phyloP scores from a whole-genome alignment of 2,888 invertebrate species.

The Strigamia maritima region DNA sequence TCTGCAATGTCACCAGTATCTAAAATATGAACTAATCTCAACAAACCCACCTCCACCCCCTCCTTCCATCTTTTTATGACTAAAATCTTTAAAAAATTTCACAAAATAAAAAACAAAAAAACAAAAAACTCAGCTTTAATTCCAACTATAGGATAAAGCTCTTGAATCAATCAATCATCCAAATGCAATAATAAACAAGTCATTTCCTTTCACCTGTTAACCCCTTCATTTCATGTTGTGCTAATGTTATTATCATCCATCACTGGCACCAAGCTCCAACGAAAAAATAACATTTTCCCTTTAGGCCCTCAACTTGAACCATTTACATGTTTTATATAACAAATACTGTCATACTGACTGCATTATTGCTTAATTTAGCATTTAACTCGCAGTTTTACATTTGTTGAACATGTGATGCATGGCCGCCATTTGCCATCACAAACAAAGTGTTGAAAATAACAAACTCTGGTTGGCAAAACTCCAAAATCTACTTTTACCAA shows the following conservation, averaged over 20 bases:
- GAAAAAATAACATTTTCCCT: neutral
- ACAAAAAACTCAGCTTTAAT: no score
- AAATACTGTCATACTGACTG: no score
- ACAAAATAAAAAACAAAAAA: no score
- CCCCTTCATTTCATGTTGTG: neutral
- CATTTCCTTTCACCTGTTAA: neutral
- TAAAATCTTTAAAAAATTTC: no score
- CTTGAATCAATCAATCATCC: neutral
- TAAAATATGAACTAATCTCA: no score
- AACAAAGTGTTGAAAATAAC: constrained; percentile 20
- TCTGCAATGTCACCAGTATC: no score
- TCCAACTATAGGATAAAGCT: no score
- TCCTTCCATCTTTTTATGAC: no score
- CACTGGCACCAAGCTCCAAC: neutral
- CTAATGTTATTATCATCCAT: neutral
- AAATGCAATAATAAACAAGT: neutral
- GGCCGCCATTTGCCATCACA: neutral
- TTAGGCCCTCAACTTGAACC: neutral
- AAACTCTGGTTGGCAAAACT: neutral
- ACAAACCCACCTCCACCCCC: no score
- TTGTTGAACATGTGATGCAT: neutral
- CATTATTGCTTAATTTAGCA: no score
- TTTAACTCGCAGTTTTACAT: neutral
- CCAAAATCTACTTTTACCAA: neutral
- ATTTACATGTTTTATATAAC: neutral